Evolutionary conservation across 2,797 vertebrate species (phyloP).

Genomic region (Melopsittacus undulatus): DNA sequence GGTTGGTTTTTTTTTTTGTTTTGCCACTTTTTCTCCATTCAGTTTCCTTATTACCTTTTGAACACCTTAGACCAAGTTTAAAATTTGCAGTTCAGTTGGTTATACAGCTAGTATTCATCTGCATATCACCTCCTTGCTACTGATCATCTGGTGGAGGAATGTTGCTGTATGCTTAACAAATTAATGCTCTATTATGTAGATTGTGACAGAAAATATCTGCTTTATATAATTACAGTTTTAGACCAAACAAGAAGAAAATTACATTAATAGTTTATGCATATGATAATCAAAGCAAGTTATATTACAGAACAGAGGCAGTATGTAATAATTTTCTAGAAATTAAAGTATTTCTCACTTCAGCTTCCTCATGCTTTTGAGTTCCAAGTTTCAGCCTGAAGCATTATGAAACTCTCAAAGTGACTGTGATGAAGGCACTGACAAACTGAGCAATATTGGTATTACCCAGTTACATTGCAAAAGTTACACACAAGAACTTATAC

Average conservation of each 20-base stretch:
- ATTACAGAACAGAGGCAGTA: neutral
- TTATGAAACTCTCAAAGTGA: constrained; percentile 9
- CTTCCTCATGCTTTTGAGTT: neutral
- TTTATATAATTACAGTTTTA: constrained; percentile 44
- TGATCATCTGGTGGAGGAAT: neutral
- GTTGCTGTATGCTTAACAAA: neutral
- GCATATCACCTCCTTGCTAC: neutral
- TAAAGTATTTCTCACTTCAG: neutral
- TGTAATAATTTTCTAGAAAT: constrained; percentile 36
- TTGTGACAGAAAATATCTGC: neutral
- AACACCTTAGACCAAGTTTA: neutral
- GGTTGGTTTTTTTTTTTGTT: neutral
- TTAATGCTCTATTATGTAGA: neutral
- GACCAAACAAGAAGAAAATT: constrained; percentile 29
- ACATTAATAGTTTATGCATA: constrained; percentile 7
- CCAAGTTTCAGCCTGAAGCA: constrained; percentile 1
- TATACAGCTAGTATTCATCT: neutral
- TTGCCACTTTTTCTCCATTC: neutral
- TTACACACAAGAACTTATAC: neutral
- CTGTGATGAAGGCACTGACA: constrained; percentile 22
- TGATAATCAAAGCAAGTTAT: neutral
- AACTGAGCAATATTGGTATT: neutral
- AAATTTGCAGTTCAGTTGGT: neutral
- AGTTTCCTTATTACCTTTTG: neutral
- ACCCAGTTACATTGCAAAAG: neutral